phyloP scores from a whole-genome alignment of 2,797 vertebrate genomes.

The Alosa sapidissima region DNA sequence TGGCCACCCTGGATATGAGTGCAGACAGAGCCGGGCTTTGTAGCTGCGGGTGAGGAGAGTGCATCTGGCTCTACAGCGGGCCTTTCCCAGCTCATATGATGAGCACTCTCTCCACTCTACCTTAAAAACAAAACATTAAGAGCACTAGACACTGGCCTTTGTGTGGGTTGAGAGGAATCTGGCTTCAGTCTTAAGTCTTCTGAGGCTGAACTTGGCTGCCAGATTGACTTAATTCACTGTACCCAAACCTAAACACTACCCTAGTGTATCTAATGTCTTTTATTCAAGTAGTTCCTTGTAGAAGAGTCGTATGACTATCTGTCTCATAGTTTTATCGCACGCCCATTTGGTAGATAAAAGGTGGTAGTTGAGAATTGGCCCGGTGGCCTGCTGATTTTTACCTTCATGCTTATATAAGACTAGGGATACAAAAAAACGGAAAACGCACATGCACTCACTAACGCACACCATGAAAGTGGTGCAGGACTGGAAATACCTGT shows the following conservation, averaged over 20 bases:
- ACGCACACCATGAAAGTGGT: constrained; percentile 32
- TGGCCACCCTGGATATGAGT: neutral
- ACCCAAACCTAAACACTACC: constrained; percentile 14
- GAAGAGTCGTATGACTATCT: neutral
- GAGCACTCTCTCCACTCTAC: neutral
- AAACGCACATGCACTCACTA: neutral
- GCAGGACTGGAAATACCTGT: constrained; percentile 73
- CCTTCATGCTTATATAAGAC: neutral
- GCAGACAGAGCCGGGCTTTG: constrained; percentile 9
- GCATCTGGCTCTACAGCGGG: neutral
- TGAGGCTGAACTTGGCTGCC: constrained; percentile 11
- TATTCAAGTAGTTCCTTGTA: constrained; percentile 21
- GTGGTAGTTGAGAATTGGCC: neutral
- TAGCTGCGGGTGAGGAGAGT: neutral
- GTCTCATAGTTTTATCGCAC: neutral
- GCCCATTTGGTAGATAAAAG: neutral
- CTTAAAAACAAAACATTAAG: constrained; percentile 12
- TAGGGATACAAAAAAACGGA: neutral
- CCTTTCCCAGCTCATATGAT: constrained; percentile 20
- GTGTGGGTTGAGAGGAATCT: constrained; percentile 11
- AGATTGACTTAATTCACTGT: constrained; percentile 20
- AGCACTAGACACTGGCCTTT: neutral
- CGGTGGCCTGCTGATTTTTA: neutral
- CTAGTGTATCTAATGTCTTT: constrained; percentile 27
- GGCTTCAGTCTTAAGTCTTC: constrained; percentile 6